Evolutionary conservation across 1,140 invertebrate species (phyloP).

Genomic region (Drosophila sechellia): DNA sequence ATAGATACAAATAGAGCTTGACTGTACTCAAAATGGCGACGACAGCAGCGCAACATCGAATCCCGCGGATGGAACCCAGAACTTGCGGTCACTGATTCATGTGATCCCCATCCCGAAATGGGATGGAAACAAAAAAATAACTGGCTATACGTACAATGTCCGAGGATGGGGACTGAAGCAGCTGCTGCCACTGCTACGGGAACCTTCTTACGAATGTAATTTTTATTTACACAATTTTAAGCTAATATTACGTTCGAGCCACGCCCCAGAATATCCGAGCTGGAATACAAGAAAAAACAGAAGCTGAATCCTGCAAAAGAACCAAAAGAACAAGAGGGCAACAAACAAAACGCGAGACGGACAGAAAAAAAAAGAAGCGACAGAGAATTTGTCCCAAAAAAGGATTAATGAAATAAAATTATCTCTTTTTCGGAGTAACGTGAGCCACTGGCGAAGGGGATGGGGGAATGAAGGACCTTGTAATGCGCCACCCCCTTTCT

Average conservation of each 20-base stretch:
- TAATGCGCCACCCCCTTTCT: slow-evolving; percentile 40
- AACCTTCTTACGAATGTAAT: slow-evolving; percentile 82
- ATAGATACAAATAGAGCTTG: background rate
- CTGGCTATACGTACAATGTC: background rate
- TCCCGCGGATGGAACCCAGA: slow-evolving; percentile 27
- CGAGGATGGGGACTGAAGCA: slow-evolving; percentile 36
- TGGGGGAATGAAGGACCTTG: slow-evolving; percentile 13
- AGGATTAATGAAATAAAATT: slow-evolving; percentile 84
- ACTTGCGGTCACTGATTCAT: slow-evolving; percentile 77
- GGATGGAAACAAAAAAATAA: background rate
- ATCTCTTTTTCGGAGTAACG: slow-evolving; percentile 80
- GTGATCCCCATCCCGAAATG: slow-evolving; percentile 5
- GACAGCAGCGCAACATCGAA: slow-evolving; percentile 10
- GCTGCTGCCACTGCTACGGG: slow-evolving; percentile 36
- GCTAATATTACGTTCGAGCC: slow-evolving; percentile 80
- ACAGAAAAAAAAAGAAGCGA: slow-evolving; percentile 29
- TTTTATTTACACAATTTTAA: slow-evolving; percentile 84
- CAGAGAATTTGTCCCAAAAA: slow-evolving; percentile 78
- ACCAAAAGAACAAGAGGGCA: slow-evolving; percentile 8
- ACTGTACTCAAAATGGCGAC: slow-evolving; percentile 34
- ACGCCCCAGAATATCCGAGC: slow-evolving; percentile 63
- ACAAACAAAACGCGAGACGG: slow-evolving; percentile 6
- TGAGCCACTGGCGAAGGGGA: slow-evolving; percentile 31
- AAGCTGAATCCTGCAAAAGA: slow-evolving; percentile 16
- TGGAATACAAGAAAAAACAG: slow-evolving; percentile 26